Base-by-base conservation (phyloP, 2,888 invertebrate genomes). In the Cloeon dipterum region DNA sequence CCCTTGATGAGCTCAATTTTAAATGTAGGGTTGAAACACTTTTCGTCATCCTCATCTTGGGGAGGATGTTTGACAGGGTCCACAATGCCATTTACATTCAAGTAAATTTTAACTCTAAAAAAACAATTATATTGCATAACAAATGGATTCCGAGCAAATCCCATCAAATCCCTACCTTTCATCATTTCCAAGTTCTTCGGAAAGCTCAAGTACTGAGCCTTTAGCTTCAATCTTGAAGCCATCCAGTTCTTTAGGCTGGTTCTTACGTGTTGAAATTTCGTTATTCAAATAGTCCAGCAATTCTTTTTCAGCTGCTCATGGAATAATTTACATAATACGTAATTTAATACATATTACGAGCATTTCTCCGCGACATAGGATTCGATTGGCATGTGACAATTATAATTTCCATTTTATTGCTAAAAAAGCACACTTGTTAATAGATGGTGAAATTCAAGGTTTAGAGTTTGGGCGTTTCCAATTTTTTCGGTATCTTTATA, bases 21-120 rank as follows among this genome's bases (percentile, higher is more conserved):
- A 54, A 96, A 96, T n/a, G n/a, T n/a, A 0, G 96, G 96, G 54
- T 78, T 78, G 34, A 91, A 89, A 42, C 79, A 74, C 72, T 93
- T 75, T 55, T 85, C 83, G 0, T 74, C 66, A n/a, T n/a, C n/a
- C 55, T 81, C 76, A 38, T 81, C 75, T 42, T 57, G 56, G 41
- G 58, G 57, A 34, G 74, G 76, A n/a, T n/a, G n/a, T 4, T 42
- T 50, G 36, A 83, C 83, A 1, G 82, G 66, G 52, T 91, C 88
- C 1, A 94, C 91, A 0, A 89, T 82, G 57, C 93, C 88, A 56
- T 94, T 96, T 1, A 96, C 79, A 53, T 91, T 93, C 55, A 93
- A 81, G 39, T 68, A 74, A 32, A 94, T 68, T 36, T 65, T 66
- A 42, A 88, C 67, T 43, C 79, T 81, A 49, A 19, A 57, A 23